Evolutionary conservation across 2,888 invertebrate genomes (phyloP), one percentile per base, ranked within the genome.

Genomic region (Sclerodermus sp.): DNA sequence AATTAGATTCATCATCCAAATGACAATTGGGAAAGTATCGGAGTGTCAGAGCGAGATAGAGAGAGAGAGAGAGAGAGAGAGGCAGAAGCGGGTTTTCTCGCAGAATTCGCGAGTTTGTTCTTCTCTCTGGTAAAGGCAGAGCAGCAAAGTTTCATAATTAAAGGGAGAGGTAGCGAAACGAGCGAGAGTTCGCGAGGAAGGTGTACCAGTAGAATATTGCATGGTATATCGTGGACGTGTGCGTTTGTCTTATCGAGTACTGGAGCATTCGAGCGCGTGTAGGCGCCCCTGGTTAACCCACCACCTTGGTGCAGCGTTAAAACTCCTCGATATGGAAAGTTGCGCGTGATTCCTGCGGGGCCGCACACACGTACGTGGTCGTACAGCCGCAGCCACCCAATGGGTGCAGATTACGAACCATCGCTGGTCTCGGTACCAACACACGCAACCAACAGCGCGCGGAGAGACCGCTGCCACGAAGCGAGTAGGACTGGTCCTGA

Each of bases 261-360:
- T 68, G 57, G 60, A 57, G 10, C 53, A 40, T 62, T 60, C 58
- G 58, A 63, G 57, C 55, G 62, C 59, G 66, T 67, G 68, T 69
- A 68, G 69, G 69, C 70, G 69, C 67, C 66, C 57, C 71, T 66
- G 67, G 66, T 67, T 69, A 69, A 67, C 67, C 69, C 68, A 65
- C 57, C 49, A 62, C 55, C 41, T 49, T 62, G 67, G 58, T 58
- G 58, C 58, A 66, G 66, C 69, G 66, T 65, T 66, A 69, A 70
- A 68, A 60, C 64, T 67, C 57, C 70, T 69, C 66, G 56, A 66
- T 70, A 71, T 70, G 70, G 70, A 71, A 71, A 71, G 70, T 69
- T 67, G 64, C 64, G 62, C 55, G 64, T 62, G 66, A 66, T 65
- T 57, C 61, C 58, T 51, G 58, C 47, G 51, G 56, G 60, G 55